phyloP scores from a whole-genome alignment of 2,888 invertebrate species.

The Drosophila monieri region DNA sequence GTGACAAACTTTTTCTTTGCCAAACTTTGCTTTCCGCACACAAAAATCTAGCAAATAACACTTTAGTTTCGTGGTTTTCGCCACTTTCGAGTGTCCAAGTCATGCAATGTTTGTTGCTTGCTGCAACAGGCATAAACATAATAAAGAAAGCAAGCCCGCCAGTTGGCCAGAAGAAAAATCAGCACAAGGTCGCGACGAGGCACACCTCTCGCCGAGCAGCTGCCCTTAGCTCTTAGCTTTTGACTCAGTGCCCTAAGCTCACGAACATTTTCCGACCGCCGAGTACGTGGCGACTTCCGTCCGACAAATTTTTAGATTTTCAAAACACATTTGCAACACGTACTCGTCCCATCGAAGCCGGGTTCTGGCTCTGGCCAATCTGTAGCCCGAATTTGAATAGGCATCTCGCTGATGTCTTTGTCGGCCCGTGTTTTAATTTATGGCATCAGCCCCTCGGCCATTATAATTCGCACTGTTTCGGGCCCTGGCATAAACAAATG shows the following conservation, averaged over 20 bases:
- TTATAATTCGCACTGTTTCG: constrained; percentile 65
- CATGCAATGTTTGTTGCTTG: constrained; percentile 26
- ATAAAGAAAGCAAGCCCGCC: constrained; percentile 17
- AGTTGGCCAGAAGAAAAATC: constrained; percentile 17
- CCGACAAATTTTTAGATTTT: constrained; percentile 55
- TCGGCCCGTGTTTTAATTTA: constrained; percentile 50
- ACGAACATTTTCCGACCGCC: constrained; percentile 17
- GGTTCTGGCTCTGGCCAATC: constrained; percentile 1
- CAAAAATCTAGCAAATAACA: constrained; percentile 14
- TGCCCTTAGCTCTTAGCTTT: constrained; percentile 24
- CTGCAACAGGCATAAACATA: constrained; percentile 44
- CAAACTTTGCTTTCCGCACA: constrained; percentile 36
- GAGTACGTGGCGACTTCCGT: constrained; percentile 51
- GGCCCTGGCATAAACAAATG: constrained; percentile 21
- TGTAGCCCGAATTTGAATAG: constrained; percentile 55
- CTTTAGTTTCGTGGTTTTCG: constrained; percentile 10
- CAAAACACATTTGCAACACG: constrained; percentile 64
- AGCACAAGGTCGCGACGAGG: constrained; percentile 37
- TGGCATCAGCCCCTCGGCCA: constrained; percentile 48
- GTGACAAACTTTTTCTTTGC: constrained; percentile 35
- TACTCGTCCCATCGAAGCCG: constrained; percentile 36
- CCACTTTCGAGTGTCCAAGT: constrained; percentile 28
- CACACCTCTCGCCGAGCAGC: constrained; percentile 31
- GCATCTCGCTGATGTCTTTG: constrained; percentile 58
- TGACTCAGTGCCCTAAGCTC: constrained; percentile 20